phyloP scores from a whole-genome alignment of 2,888 invertebrate genomes.

The Drosophila monieri region DNA sequence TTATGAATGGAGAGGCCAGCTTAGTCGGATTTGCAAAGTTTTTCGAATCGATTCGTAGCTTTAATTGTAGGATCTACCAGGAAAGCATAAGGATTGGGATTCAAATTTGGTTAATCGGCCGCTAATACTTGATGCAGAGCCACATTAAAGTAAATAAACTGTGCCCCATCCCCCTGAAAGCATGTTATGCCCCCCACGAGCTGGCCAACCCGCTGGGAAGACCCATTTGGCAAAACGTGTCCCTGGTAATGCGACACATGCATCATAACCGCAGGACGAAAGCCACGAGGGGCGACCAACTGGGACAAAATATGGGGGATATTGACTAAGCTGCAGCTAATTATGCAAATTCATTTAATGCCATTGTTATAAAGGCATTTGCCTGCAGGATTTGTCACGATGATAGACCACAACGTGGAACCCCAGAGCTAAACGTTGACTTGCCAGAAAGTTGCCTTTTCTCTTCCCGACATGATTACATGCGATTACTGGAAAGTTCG shows the following conservation, averaged over 20 bases:
- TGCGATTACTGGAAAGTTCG: not conserved
- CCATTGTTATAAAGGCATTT: slow-evolving; percentile 60
- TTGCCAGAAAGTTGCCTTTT: slow-evolving; percentile 16
- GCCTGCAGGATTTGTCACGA: slow-evolving; percentile 44
- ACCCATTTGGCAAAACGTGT: slow-evolving; percentile 50
- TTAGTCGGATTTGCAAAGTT: slow-evolving; percentile 10
- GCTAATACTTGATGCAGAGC: too few species aligned
- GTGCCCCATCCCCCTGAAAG: not conserved
- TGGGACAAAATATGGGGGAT: slow-evolving; percentile 6
- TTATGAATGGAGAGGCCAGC: slow-evolving; percentile 10
- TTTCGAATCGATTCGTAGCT: too few species aligned
- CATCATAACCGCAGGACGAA: slow-evolving; percentile 49
- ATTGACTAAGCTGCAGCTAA: slow-evolving; percentile 54
- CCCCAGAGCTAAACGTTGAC: slow-evolving; percentile 16
- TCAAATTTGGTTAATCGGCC: too few species aligned
- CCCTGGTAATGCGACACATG: slow-evolving; percentile 63
- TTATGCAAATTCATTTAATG: slow-evolving; percentile 71
- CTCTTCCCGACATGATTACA: not conserved
- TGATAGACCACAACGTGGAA: slow-evolving; percentile 2
- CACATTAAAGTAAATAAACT: not conserved
- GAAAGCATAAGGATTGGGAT: too few species aligned
- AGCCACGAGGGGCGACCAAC: slow-evolving; percentile 5
- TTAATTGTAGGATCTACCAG: too few species aligned
- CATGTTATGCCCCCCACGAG: not conserved
- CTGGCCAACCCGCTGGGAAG: slow-evolving; percentile 42